phyloP scores from a whole-genome alignment of 2,113 vertebrate genomes.

The Hippocampus guttulatus region DNA sequence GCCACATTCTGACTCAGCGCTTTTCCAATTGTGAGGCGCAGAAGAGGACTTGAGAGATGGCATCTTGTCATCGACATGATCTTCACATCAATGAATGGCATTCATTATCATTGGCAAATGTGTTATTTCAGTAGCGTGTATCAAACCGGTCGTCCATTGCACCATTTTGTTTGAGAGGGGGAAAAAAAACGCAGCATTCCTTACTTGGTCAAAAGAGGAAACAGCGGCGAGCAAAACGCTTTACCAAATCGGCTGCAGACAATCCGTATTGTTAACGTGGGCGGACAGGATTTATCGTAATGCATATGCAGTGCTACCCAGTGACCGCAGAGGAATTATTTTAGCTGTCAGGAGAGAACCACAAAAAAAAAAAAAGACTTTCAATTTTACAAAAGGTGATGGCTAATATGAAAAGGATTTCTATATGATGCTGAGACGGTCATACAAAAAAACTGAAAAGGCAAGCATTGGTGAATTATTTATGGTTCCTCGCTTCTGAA shows the following conservation, averaged over 20 bases:
- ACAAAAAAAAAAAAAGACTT: too few relatives aligned
- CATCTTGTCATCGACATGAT: too few relatives aligned
- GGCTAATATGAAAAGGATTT: too few relatives aligned
- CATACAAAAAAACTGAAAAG: too few relatives aligned
- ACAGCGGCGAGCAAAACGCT: background rate
- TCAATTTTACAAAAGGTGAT: background rate
- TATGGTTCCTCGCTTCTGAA: too few relatives aligned
- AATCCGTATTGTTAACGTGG: background rate
- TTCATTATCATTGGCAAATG: too few relatives aligned
- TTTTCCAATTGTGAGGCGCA: background rate
- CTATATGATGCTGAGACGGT: too few relatives aligned
- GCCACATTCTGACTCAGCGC: background rate
- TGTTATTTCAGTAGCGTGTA: too few relatives aligned
- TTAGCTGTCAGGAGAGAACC: background rate
- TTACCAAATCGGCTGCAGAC: background rate
- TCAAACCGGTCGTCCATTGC: too few relatives aligned
- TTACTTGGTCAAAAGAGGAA: background rate
- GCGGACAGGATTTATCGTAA: background rate
- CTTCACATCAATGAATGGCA: too few relatives aligned
- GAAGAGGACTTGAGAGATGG: background rate
- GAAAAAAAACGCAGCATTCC: background rate
- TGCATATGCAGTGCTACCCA: background rate
- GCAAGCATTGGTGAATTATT: too few relatives aligned
- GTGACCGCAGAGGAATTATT: background rate
- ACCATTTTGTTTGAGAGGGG: background rate